Evolutionary conservation across 2,797 vertebrate species (phyloP), one percentile per base, ranked within the genome.

Genomic region (Lophotriccus pileatus): DNA sequence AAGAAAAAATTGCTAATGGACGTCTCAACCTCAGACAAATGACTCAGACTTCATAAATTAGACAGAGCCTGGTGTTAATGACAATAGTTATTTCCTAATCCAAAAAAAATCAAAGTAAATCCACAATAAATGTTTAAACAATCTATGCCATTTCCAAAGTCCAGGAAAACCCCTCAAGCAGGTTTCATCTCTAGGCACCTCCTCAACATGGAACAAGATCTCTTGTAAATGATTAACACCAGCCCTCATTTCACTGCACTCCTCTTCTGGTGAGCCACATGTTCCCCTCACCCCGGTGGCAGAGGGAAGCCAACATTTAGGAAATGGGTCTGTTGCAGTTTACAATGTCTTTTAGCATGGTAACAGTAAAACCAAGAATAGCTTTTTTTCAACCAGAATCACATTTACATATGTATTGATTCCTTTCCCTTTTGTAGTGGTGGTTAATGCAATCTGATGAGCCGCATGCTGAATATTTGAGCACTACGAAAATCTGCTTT

Each of bases 391-490:
- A 96, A 92, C 83, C 89, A 91, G 87, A 90, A 91, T 92, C 82
- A 86, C 91, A 94, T 94, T 94, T 97, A 94, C 91, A 93, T 90
- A 79, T 25, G 62, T 92, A 97, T 96, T 95, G 95, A 96, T 96
- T 97, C 94, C 85, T 88, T 93, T 94, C 81, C 78, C 95, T 95
- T 95, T 91, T 91, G 70, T 90, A 95, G 89, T 87, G 39, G 73
- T 94, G 94, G 90, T 93, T 93, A 93, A 96, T 49, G 72, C 86
- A 93, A 96, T 96, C 94, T 94, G 89, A 96, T 84, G 90, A 96
- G 83, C 90, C 37, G 23, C 81, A 12, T 17, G 46, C 62, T 4
- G 24, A 93, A 72, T 89, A 88, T 75, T 83, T 79, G 82, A 89
- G 62, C 50, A 59, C 62, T 28, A 66, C 0, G 2, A 80, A 84